These are phyloP conservation scores for Dicyrtomina minuta DNA, from an alignment of 2,888 invertebrate genomes.

Conservation along the genomic window DNA sequence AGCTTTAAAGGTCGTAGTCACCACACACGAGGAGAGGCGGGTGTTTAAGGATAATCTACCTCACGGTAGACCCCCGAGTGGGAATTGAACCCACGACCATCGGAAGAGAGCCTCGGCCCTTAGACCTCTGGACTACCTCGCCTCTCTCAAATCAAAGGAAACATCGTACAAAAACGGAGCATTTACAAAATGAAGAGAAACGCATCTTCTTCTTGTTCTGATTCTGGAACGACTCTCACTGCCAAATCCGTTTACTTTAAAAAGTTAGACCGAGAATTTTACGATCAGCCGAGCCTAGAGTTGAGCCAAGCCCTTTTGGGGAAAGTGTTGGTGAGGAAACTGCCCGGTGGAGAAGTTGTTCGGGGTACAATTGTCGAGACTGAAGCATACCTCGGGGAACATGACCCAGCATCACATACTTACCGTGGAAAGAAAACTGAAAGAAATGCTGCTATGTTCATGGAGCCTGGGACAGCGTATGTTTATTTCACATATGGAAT, in stretches of 20 bases:
- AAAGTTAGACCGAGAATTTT: conserved; percentile 55
- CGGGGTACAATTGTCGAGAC: conserved; percentile 72
- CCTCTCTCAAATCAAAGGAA: too few species aligned
- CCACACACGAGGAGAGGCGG: too few species aligned
- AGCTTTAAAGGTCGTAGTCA: too few species aligned
- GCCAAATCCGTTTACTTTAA: neutral
- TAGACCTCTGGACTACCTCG: too few species aligned
- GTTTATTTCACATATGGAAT: conserved; percentile 74
- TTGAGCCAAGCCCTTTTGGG: conserved; percentile 66
- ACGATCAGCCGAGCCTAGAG: conserved; percentile 58
- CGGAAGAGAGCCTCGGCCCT: too few species aligned
- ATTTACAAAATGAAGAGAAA: too few species aligned
- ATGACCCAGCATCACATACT: conserved; percentile 70
- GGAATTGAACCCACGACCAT: too few species aligned
- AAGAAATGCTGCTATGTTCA: conserved; percentile 70
- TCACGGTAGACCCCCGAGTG: too few species aligned
- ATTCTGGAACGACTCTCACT: neutral
- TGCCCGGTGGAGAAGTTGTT: conserved; percentile 61
- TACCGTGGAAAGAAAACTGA: conserved; percentile 63
- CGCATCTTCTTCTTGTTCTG: too few species aligned
- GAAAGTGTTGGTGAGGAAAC: conserved; percentile 63
- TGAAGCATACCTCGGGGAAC: conserved; percentile 68
- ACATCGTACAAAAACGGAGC: too few species aligned
- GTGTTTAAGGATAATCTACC: too few species aligned
- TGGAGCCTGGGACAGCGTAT: conserved; percentile 70